These are phyloP conservation scores for Helobdella robusta DNA, from an alignment of 2,888 invertebrate species.

Conservation along the genomic window DNA sequence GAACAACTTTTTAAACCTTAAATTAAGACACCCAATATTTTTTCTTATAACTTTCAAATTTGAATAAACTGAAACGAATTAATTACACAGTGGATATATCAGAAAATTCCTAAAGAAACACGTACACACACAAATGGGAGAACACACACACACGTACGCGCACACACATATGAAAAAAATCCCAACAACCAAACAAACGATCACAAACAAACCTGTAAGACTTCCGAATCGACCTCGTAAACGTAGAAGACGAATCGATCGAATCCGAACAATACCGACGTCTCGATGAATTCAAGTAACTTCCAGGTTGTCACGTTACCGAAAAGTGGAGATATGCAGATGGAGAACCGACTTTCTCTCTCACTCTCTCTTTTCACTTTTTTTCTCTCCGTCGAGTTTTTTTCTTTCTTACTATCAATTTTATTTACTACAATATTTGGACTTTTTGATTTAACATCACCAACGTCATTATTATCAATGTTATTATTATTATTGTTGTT, in stretches of 20 bases:
- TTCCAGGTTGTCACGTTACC: conserved; percentile 38
- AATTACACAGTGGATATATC: too few relatives aligned
- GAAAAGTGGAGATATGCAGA: conserved; percentile 46
- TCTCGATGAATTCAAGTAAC: conserved; percentile 44
- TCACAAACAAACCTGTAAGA: conserved; percentile 30
- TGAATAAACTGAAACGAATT: too few relatives aligned
- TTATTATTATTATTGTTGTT: background rate
- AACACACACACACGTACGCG: too few relatives aligned
- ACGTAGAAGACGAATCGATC: conserved; percentile 42
- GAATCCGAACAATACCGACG: conserved; percentile 41
- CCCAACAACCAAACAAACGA: background rate
- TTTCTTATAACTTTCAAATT: too few relatives aligned
- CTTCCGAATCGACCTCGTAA: conserved; percentile 35
- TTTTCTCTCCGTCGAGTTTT: background rate
- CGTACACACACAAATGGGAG: background rate
- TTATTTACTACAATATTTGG: background rate
- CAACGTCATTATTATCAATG: background rate
- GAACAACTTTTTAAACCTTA: too few relatives aligned
- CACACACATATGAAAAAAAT: too few relatives aligned
- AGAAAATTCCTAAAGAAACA: background rate
- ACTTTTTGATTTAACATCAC: too few relatives aligned
- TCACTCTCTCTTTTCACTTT: too few relatives aligned
- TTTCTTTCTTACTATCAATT: background rate
- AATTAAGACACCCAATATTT: too few relatives aligned
- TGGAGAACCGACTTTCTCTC: conserved; percentile 33